These are phyloP conservation scores for Gadopsis bispinosus DNA, from an alignment of 2,797 vertebrate species.

Conservation along the genomic window DNA sequence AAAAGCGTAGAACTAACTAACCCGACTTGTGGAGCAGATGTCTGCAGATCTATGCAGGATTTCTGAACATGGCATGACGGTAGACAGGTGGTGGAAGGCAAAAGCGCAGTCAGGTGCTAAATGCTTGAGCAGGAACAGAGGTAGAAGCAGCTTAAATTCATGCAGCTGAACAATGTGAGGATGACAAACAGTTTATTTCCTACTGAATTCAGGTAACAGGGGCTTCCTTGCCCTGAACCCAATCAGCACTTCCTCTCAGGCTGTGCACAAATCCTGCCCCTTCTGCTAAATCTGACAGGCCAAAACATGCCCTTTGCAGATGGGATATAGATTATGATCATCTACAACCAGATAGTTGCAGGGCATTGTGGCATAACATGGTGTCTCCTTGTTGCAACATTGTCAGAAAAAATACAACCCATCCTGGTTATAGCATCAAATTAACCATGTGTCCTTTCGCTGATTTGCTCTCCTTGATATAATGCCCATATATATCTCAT, in stretches of 20 bases:
- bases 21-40: slow-evolving; percentile 7
- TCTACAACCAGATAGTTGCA: slow-evolving; percentile 6
- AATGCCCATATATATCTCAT: neutral
- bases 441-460: neutral
- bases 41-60: slow-evolving; percentile 18
- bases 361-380: neutral
- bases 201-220: slow-evolving; percentile 4
- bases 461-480: neutral
- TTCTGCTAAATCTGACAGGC: slow-evolving; percentile 10
- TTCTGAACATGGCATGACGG: slow-evolving; percentile 6
- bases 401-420: neutral
- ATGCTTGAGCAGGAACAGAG: neutral
- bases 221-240: slow-evolving; percentile 17
- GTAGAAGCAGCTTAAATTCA: neutral
- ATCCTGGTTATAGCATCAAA: neutral
- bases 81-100: slow-evolving; percentile 20
- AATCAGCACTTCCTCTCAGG: slow-evolving; percentile 36
- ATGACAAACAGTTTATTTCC: slow-evolving; percentile 15
- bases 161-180: neutral
- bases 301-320: slow-evolving; percentile 38
- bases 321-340: neutral
- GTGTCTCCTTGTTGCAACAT: neutral
- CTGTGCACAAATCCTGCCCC: slow-evolving; percentile 21
- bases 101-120: slow-evolving; percentile 4
- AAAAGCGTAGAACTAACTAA: neutral